Base-by-base conservation (phyloP, 1,140 invertebrate genomes). In the Gryon sp. region DNA sequence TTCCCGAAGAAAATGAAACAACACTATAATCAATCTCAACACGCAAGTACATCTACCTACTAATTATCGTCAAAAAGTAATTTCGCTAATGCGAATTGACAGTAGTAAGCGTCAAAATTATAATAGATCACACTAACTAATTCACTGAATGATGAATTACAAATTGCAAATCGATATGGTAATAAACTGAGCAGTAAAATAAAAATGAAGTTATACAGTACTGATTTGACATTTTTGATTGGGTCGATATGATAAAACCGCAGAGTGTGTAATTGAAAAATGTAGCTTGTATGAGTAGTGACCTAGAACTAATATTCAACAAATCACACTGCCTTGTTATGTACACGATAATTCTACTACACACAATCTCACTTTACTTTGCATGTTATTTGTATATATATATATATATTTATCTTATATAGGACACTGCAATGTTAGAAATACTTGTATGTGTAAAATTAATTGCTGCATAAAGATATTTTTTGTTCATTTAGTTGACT, bases 311-410 rank as follows among this genome's bases (percentile, higher is more conserved):
- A n/a, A 59, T 63, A 75, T 57, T 73, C 43, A 68, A 70, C 63
- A 57, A 77, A 55, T 68, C 75, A 84, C 82, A 81, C 53, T 78
- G 72, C 74, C 69, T 74, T 80, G 82, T 75, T 80, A 79, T 75
- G 81, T 82, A 84, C 83, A 81, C 80, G 78, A 84, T 80, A 84
- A 34, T 46, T 75, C 79, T 86, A 80, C 11, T 46, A 76, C 79
- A 76, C 74, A 63, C 76, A 50, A 22, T 81, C 60, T 82, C 28
- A 38, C 72, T 82, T 80, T 76, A 76, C 53, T 83, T 82, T 85
- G 84, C 85, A 86, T 84, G 83, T 59, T n/a, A 83, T 83, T 86
- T 83, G 73, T 38, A 2, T 80, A 79, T 76, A 15, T 53, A n/a
- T n/a, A n/a, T n/a, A n/a, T n/a, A n/a, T n/a, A n/a, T 78, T 83